phyloP scores from a whole-genome alignment of 1,140 invertebrate species.

The Cyclina sinensis region DNA sequence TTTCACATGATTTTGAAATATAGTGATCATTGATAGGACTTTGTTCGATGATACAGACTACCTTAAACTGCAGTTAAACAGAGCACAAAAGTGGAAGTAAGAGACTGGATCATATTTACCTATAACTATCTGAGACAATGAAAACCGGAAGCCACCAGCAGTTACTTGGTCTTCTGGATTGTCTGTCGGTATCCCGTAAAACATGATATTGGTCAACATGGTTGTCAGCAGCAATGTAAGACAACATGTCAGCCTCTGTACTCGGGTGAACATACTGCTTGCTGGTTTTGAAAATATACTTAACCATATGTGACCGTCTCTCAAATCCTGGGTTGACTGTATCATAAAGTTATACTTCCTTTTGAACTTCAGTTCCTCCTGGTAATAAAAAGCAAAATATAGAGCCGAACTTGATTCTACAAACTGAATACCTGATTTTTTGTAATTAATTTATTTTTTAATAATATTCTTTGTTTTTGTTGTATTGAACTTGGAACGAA shows the following conservation, averaged over 20 bases:
- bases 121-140: slow-evolving; percentile 72
- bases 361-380: slow-evolving; percentile 39
- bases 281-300: slow-evolving; percentile 69
- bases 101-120: slow-evolving; percentile 40
- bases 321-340: slow-evolving; percentile 65
- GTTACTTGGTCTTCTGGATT: slow-evolving; percentile 56
- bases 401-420: too few species aligned
- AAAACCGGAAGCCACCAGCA: slow-evolving; percentile 51
- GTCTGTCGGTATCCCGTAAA: slow-evolving; percentile 70
- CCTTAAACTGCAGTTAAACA: too few species aligned
- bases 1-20: too few species aligned
- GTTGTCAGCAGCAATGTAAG: slow-evolving; percentile 67
- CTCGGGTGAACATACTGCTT: slow-evolving; percentile 69
- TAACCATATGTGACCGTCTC: slow-evolving; percentile 72
- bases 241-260: slow-evolving; percentile 73
- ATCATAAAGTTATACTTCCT: slow-evolving; percentile 22
- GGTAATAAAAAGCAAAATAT: too few species aligned
- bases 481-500: too few species aligned
- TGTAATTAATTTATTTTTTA: too few species aligned
- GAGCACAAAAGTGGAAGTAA: too few species aligned
- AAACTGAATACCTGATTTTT: too few species aligned
- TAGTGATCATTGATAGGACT: too few species aligned
- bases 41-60: too few species aligned
- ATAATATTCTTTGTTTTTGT: too few species aligned
- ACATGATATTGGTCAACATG: slow-evolving; percentile 75